Evolutionary conservation across 2,113 vertebrate species (phyloP).

Genomic region (Drymodes brunneopygia): DNA sequence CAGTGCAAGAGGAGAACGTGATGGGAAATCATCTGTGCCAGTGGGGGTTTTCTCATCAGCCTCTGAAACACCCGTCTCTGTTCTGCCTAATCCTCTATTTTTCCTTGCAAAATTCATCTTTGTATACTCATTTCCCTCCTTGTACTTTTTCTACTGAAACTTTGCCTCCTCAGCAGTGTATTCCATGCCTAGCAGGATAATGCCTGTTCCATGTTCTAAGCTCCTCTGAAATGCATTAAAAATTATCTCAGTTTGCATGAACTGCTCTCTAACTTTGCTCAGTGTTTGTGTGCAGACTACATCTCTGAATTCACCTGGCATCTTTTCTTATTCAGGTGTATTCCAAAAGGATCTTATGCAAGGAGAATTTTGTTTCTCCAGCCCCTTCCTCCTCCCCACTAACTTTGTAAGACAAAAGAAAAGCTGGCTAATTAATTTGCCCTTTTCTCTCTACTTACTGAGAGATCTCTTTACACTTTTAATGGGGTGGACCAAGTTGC

Average conservation of each 20-base stretch:
- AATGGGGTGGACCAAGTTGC: not conserved
- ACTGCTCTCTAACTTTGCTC: not conserved
- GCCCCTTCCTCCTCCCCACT: not conserved
- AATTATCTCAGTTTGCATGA: not conserved
- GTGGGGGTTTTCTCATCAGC: not conserved
- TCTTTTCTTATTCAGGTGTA: not conserved
- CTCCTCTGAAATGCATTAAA: not conserved
- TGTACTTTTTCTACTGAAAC: not conserved
- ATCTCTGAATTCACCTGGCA: not conserved
- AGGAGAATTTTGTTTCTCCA: not conserved
- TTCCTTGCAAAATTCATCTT: not conserved
- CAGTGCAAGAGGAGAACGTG: accelerated
- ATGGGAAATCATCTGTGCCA: not conserved
- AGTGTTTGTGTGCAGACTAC: not conserved
- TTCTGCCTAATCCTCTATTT: not conserved
- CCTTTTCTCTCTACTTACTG: not conserved
- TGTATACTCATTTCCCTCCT: not conserved
- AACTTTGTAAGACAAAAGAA: not conserved
- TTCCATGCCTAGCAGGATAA: not conserved
- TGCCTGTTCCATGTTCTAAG: not conserved
- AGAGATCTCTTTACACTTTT: not conserved
- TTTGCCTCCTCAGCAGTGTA: not conserved
- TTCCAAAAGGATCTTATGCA: not conserved
- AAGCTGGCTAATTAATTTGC: not conserved
- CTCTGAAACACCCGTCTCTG: not conserved